These are phyloP conservation scores for Nestor notabilis DNA, from an alignment of 2,113 vertebrate species.

Conservation along the genomic window DNA sequence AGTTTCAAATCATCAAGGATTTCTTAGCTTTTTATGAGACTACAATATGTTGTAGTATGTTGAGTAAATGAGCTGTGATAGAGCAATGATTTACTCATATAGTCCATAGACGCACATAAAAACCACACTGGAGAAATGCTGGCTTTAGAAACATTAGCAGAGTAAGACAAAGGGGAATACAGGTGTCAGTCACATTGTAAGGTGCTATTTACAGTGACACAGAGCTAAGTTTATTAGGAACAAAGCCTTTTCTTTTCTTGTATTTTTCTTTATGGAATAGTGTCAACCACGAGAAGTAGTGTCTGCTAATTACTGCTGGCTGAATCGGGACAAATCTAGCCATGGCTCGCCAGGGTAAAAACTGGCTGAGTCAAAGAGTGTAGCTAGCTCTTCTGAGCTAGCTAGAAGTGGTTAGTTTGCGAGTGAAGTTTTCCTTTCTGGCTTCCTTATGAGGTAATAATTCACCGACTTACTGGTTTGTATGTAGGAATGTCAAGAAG, in stretches of 20 bases:
- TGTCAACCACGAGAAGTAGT: background rate
- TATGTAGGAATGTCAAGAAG: background rate
- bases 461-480: background rate
- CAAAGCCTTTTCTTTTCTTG: background rate
- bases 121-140: background rate
- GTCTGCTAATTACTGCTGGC: background rate
- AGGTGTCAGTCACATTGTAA: background rate
- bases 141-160: background rate
- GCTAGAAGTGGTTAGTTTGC: background rate
- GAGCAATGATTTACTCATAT: background rate
- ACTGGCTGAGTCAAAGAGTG: background rate
- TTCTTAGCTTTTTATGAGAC: background rate
- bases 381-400: background rate
- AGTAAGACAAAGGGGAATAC: background rate
- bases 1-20: conserved; percentile 1
- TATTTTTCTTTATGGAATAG: background rate
- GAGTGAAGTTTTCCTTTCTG: background rate
- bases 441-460: background rate
- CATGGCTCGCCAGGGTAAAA: background rate
- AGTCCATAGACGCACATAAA: background rate
- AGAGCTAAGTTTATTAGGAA: background rate
- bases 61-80: background rate
- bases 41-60: background rate
- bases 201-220: background rate
- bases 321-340: background rate